These are phyloP conservation scores for Euleptes europaea DNA, from an alignment of 2,113 vertebrate species.

Conservation along the genomic window DNA sequence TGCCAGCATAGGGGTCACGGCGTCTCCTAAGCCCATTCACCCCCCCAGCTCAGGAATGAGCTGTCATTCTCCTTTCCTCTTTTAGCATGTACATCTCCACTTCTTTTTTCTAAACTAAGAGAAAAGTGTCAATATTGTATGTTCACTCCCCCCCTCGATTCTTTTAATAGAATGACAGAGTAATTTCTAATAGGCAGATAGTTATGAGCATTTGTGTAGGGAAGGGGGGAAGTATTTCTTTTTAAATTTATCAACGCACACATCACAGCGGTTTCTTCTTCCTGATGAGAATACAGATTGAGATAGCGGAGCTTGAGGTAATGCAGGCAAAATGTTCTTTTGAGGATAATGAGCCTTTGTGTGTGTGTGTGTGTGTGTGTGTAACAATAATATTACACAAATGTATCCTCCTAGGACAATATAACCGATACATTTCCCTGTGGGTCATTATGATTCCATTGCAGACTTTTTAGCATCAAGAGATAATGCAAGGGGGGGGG, in stretches of 20 bases:
- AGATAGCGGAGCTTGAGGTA: background rate
- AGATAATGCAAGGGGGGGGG: background rate
- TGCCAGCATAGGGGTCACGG: no score
- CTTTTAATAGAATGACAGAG: background rate
- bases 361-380: background rate
- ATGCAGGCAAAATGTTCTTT: constrained; percentile 29
- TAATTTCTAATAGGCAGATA: background rate
- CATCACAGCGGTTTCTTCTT: background rate
- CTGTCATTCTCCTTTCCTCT: background rate
- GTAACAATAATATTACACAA: constrained; percentile 36
- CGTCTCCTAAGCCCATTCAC: no score
- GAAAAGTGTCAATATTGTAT: background rate
- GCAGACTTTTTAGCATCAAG: constrained; percentile 13
- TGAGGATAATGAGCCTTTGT: constrained; percentile 1
- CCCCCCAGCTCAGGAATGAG: no score
- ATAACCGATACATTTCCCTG: constrained; percentile 16
- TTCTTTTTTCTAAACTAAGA: background rate
- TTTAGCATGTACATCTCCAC: background rate
- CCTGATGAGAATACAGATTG: constrained; percentile 14
- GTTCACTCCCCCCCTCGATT: background rate
- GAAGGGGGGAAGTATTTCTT: background rate
- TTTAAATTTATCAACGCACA: background rate
- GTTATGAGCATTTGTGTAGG: constrained; percentile 1
- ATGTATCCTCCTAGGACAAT: constrained; percentile 30
- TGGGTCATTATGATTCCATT: constrained; percentile 28